phyloP scores from a whole-genome alignment of 2,888 invertebrate species.

The Cordylochernes scorpioides region DNA sequence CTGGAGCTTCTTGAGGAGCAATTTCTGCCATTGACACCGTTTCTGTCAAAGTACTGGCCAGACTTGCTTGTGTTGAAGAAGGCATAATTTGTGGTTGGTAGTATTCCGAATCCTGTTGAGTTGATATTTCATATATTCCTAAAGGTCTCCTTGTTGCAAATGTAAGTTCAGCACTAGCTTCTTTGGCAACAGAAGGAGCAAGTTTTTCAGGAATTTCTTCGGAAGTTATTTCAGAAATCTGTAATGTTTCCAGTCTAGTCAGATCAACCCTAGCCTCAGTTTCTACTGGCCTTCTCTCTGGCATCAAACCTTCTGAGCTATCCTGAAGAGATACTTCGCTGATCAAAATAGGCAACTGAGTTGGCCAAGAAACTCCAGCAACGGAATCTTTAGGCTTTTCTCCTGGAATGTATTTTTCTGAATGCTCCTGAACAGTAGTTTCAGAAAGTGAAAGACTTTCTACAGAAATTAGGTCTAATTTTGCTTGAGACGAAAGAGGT shows the following conservation, averaged over 20 bases:
- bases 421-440: constrained; percentile 18
- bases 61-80: constrained; percentile 1
- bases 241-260: constrained; percentile 9
- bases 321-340: constrained; percentile 7
- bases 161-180: constrained; percentile 24
- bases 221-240: constrained; percentile 8
- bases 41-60: constrained; percentile 4
- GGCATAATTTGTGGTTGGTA: constrained; percentile 12
- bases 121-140: constrained; percentile 22
- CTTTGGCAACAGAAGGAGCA: constrained; percentile 23
- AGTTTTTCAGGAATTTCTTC: constrained; percentile 10
- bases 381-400: constrained; percentile 21
- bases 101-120: constrained; percentile 20
- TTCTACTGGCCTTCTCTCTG: constrained; percentile 8
- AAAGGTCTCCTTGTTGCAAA: constrained; percentile 20
- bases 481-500: constrained; percentile 6
- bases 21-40: constrained; percentile 5
- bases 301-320: constrained; percentile 3
- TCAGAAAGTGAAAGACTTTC: constrained; percentile 9
- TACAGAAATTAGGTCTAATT: constrained; percentile 5
- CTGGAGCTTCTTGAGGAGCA: constrained; percentile 7
- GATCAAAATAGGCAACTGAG: constrained; percentile 10
- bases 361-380: constrained; percentile 8
- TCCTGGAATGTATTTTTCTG: constrained; percentile 10
- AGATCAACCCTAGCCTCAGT: constrained; percentile 7